phyloP scores from a whole-genome alignment of 1,140 invertebrate genomes.

The Caenorhabditis elegans region WBcel235 BX284605.5:11697001-11697500 shows the following conservation, averaged over 20 bases:
- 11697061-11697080: no score
- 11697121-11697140: no score
- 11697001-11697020: no score
- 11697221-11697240: neutral
- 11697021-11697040: no score
- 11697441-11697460: neutral
- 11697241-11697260: neutral
- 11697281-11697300: neutral
- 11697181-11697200: no score
- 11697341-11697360: neutral
- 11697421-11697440: slow-evolving; percentile 20
- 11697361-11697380: neutral
- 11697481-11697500: neutral
- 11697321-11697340: neutral
- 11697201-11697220: neutral
- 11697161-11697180: no score
- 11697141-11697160: no score
- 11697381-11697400: slow-evolving; percentile 20
- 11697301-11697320: neutral
- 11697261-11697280: neutral
- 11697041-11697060: no score
- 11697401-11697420: slow-evolving; percentile 6
- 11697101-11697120: no score
- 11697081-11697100: no score
- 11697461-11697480: neutral